These are phyloP conservation scores for Tringa solitaria DNA, from an alignment of 2,113 vertebrate species.

Conservation along the genomic window DNA sequence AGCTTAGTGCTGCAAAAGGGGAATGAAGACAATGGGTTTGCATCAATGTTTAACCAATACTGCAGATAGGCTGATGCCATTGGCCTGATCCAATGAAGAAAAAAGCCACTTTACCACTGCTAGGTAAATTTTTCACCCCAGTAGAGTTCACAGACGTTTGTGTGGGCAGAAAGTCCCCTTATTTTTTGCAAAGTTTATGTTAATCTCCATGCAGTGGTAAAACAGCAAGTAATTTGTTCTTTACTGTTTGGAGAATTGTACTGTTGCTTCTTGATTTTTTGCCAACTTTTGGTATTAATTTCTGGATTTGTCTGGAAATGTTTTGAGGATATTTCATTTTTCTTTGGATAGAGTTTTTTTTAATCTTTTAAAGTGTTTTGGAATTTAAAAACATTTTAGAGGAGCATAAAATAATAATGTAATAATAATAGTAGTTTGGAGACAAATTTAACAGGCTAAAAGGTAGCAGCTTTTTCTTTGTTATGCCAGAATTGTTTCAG, in stretches of 20 bases:
- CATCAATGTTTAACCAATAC: neutral
- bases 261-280: neutral
- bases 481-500: neutral
- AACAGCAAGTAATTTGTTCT: neutral
- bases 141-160: neutral
- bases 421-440: neutral
- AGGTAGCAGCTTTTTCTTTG: neutral
- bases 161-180: rapidly evolving
- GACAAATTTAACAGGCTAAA: neutral
- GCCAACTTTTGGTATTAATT: neutral
- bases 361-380: neutral
- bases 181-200: neutral
- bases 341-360: neutral
- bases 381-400: neutral
- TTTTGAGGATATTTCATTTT: neutral
- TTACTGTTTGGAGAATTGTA: neutral
- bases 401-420: neutral
- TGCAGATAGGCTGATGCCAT: neutral
- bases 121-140: neutral
- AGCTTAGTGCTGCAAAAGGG: neutral
- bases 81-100: neutral
- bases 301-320: neutral
- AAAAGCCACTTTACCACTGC: neutral
- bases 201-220: neutral
- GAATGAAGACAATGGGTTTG: neutral